Evolutionary conservation across 2,797 vertebrate genomes (phyloP), one percentile per base, ranked within the genome.

Genomic region (Phrynocephalus guinanensis): DNA sequence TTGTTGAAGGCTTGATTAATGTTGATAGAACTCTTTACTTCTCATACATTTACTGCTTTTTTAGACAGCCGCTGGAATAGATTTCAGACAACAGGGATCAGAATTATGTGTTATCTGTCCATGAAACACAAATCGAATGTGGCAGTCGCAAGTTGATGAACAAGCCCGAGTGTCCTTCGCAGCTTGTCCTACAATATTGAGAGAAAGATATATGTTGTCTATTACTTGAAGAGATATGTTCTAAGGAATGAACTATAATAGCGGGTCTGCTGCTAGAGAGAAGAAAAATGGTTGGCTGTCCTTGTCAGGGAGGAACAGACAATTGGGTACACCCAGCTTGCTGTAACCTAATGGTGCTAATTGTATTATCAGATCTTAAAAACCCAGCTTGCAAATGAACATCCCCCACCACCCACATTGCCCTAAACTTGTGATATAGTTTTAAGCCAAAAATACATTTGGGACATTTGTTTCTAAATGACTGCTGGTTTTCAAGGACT

Each of bases 1-100:
- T 91, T 92, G 3, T 90, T 93, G 22, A 6, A 87, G 7, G 28
- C 11, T 68, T 88, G 76, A 90, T 87, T 85, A 91, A 90, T 86
- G n/a, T 2, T 83, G 71, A 88, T 52, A 83, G 0, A 87, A 52
- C 78, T 92, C n/a, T 87, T 90, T 84, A 68, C 3, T 81, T 90
- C 38, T 85, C 3, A n/a, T 48, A 50, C 48, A 50, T 72, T 91
- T 83, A 78, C 24, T 76, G 4, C 2, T 82, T 90, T 93, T 92
- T 89, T 48, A 63, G n/a, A 92, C 82, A 76, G 84, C 7, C 79
- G 28, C 1, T 77, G 2, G 30, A 88, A 88, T 88, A 89, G 80
- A 84, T 91, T 85, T 90, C 79, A 86, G 73, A 84, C 11, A 89
- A 87, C 30, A 87, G 75, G 18, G 20, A 79, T 89, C 24, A 86